phyloP scores from a whole-genome alignment of 2,797 vertebrate species.

The Crossoptilon crossoptilon region DNA sequence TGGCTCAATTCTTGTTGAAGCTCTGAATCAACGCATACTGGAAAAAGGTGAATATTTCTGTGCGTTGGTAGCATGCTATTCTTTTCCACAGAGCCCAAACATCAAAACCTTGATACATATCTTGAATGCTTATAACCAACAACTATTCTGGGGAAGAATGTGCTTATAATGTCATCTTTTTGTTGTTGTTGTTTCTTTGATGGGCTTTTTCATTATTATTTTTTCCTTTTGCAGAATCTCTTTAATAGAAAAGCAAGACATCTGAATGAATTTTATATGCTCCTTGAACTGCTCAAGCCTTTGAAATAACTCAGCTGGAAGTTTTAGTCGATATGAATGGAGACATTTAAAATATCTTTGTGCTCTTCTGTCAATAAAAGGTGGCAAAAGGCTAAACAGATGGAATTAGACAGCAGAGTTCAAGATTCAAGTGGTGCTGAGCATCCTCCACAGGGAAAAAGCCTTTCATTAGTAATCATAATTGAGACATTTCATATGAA shows the following conservation, averaged over 20 bases:
- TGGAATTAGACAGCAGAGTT: neutral
- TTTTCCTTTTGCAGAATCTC: neutral
- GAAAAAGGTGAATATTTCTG: neutral
- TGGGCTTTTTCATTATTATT: neutral
- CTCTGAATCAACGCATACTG: neutral
- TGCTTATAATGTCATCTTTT: neutral
- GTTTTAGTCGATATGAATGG: slow-evolving; percentile 64
- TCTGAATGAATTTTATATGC: slow-evolving; percentile 37
- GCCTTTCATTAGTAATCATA: neutral
- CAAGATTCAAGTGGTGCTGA: neutral
- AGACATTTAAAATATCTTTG: slow-evolving; percentile 54
- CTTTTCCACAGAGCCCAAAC: neutral
- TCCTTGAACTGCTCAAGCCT: slow-evolving; percentile 29
- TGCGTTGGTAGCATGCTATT: neutral
- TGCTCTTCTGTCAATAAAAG: slow-evolving; percentile 40
- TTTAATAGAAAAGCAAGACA: neutral
- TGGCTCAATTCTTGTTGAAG: neutral
- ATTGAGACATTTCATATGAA: rapidly evolving
- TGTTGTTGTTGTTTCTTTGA: neutral
- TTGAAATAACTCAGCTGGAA: slow-evolving; percentile 63
- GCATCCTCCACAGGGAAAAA: neutral
- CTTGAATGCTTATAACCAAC: neutral
- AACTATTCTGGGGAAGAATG: neutral
- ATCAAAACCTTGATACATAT: neutral
- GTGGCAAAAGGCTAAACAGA: slow-evolving; percentile 56